phyloP scores from a whole-genome alignment of 2,797 vertebrate genomes.

The Lepidocolaptes lacrymiger region DNA sequence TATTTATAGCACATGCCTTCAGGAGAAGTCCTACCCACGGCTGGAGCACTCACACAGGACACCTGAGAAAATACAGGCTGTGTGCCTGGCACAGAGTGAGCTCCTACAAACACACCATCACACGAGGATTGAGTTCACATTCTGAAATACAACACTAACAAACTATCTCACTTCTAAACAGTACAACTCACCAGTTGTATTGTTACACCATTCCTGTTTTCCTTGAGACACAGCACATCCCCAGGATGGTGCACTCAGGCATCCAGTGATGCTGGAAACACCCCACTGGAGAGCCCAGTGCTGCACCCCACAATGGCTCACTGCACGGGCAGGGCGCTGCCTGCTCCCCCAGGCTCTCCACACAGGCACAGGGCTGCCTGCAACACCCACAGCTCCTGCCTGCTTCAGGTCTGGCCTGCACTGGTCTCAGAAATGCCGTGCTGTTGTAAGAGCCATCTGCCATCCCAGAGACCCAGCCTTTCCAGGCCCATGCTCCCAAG shows the following conservation, averaged over 20 bases:
- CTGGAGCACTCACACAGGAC: background rate
- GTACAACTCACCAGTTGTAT: background rate
- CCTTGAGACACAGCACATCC: background rate
- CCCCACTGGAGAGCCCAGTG: accelerated
- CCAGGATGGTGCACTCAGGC: background rate
- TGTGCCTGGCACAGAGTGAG: accelerated
- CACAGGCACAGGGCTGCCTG: background rate
- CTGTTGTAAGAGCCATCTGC: background rate
- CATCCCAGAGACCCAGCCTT: background rate
- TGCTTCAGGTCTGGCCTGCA: background rate
- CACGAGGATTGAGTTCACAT: background rate
- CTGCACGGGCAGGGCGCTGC: background rate
- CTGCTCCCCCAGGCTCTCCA: background rate
- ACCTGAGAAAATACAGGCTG: background rate
- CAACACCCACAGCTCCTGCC: background rate
- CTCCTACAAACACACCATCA: background rate
- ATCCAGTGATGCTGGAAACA: background rate
- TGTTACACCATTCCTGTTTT: background rate
- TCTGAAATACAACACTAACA: background rate
- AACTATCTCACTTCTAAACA: background rate
- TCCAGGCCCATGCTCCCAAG: background rate
- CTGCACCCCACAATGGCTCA: background rate
- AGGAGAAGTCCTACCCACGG: background rate
- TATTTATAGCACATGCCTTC: background rate
- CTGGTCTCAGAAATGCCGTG: background rate